Percentiles rank a stretch among this genome's conserved stretches.
phyloP scores from a whole-genome alignment of 2,113 vertebrate genomes.

The Circaetus cinerascens region DNA sequence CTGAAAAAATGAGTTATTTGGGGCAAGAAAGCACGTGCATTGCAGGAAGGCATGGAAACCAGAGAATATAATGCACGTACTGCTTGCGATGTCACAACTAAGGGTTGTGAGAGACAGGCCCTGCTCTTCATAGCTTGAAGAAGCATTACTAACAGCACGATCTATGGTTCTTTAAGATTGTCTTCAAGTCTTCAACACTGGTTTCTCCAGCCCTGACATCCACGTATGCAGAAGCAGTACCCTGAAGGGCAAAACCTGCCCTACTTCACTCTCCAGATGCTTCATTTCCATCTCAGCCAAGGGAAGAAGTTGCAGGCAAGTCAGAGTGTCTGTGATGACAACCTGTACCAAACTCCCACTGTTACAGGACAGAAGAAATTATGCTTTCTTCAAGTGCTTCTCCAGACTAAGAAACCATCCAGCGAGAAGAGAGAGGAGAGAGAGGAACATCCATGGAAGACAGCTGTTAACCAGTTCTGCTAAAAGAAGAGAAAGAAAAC shows the following conservation, averaged over 20 bases:
- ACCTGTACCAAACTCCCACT: not conserved
- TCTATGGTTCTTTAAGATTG: not conserved
- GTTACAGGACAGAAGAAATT: not conserved
- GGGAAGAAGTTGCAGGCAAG: not conserved
- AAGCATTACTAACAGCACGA: not conserved
- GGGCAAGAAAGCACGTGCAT: not conserved
- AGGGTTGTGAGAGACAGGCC: not conserved
- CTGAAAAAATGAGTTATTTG: not conserved
- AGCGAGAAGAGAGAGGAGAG: not conserved
- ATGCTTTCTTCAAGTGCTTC: not conserved
- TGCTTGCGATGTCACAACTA: not conserved
- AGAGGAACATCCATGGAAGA: not conserved
- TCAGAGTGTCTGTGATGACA: not conserved
- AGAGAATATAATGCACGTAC: fast-evolving
- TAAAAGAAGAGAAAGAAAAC: not conserved
- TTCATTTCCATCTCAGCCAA: not conserved
- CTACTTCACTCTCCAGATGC: not conserved
- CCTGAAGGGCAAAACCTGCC: not conserved
- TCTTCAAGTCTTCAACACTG: not conserved
- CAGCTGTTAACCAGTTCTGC: not conserved
- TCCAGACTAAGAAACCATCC: not conserved
- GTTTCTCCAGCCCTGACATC: not conserved
- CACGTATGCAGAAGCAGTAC: fast-evolving
- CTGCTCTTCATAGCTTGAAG: not conserved
- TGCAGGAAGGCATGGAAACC: not conserved